Base-by-base conservation (phyloP, 2,113 vertebrate genomes). In the Platichthys flesus region DNA sequence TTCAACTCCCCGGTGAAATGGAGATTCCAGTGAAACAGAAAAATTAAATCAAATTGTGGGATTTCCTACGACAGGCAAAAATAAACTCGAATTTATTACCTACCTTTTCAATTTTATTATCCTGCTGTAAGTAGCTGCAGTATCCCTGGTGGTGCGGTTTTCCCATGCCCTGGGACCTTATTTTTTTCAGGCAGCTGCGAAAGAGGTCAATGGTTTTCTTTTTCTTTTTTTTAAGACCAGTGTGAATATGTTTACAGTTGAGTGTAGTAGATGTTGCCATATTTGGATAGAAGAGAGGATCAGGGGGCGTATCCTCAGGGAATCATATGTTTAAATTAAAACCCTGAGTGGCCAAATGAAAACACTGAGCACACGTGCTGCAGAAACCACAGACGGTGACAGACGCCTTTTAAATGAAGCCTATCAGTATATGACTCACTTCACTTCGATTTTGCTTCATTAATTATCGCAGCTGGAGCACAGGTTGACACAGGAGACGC, bases 381-480 rank as follows among this genome's bases (percentile, higher is more conserved):
- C 40, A 20, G 1, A n/a, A n/a, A 31, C 31, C 31, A 31, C 31
- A 31, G 31, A 31, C 6, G 6, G 31, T 31, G 52, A 18, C 51
- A 26, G 66, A 42, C 45, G 62, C 40, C 70, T 79, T 79, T 88
- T 18, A 13, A 77, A 84, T 85, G 62, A 73, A 62, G 72, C 55
- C 49, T 74, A 83, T 77, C 86, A 40, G 26, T 18, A 10, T 4
- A 1, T 2, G 55, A 26, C 4, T 75, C 56, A 80, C 40, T 16
- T 75, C 69, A 82, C 67, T 67, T 51, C 42, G 78, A 51, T 74
- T 83, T 69, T 66, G 5, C 57, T 60, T 61, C 37, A 45, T 82
- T 61, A 79, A 72, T 71, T 47, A 81, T 82, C 54, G 49, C 69
- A 76, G 24, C 67, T 24, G 2, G 71, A 62, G 85, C 64, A 76